Evolutionary conservation across 2,113 vertebrate genomes (phyloP), one percentile per base, ranked within the genome.

Genomic region (Psettodes erumei): DNA sequence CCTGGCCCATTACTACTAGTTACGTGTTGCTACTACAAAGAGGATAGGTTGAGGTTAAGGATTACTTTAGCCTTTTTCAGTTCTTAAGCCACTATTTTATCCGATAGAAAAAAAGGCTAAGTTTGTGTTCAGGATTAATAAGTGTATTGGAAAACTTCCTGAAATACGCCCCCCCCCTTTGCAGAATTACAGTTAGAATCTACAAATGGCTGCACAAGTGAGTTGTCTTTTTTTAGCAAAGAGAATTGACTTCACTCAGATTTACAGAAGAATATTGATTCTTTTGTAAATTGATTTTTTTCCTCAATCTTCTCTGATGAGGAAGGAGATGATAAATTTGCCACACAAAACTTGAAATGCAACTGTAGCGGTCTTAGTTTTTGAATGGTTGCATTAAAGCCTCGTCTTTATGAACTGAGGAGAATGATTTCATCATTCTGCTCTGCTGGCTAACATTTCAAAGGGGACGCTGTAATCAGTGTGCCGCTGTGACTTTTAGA

Each of bases 391-490:
- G 2, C n/a, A 37, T 63, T 60, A 60, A 65, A 58, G 48, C 40
- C 1, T 45, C 2, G 8, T 61, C 45, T 74, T 71, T 13, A 62
- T 18, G 76, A 79, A 50, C 27, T 15, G 30, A 25, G n/a, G n/a
- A 58, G 51, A 61, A 25, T 27, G 11, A 16, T 54, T 71, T 45
- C 28, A 76, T 75, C 75, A 53, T 75, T 67, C 32, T 54, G 71
- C 76, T 58, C 62, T 33, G 42, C 47, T 70, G 77, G 60, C 60
- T 63, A 47, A 71, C 50, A 42, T 74, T 66, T 75, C n/a, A 53
- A 15, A 63, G 3, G n/a, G 1, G 33, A 55, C 2, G 15, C 37
- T 56, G 4, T 19, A 56, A 51, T 75, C 55, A 21, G 8, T 1
- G 48, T 2, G 51, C 42, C 4, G 45, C 63, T 45, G 56, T 27